Conservation (phyloP, 2,113 vertebrate species). For the Odobenus rosmarus region DNA sequence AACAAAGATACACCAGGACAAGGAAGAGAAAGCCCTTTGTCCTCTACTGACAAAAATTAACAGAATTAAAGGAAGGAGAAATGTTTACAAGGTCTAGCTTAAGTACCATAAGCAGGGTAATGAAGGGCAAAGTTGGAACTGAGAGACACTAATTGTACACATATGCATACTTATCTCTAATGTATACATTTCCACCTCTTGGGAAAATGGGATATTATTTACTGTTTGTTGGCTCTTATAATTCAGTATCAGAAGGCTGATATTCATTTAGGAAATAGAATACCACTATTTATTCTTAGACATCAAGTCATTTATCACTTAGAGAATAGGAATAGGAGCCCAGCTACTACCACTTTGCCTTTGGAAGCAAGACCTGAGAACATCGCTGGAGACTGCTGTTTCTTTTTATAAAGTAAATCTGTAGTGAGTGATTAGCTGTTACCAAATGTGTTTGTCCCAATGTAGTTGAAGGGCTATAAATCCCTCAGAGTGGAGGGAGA, state of each 20-base stretch:
- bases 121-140: background rate
- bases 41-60: background rate
- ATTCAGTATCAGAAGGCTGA: background rate
- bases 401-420: background rate
- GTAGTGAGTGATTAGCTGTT: background rate
- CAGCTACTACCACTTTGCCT: background rate
- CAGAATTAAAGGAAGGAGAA: background rate
- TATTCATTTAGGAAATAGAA: background rate
- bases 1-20: background rate
- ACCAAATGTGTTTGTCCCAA: background rate
- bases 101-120: background rate
- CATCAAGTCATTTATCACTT: background rate
- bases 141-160: background rate
- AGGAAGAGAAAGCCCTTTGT: background rate
- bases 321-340: background rate
- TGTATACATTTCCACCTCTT: background rate
- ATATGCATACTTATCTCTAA: background rate
- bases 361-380: background rate
- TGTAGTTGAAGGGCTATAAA: background rate
- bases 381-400: background rate
- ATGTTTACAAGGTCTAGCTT: background rate
- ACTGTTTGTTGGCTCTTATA: background rate
- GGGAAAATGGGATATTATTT: background rate
- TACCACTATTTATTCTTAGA: background rate
- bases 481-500: background rate